Evolutionary conservation across 92 coral and sea anemone species (phyloP).

Genomic region (Umimayanthus kanabou): DNA sequence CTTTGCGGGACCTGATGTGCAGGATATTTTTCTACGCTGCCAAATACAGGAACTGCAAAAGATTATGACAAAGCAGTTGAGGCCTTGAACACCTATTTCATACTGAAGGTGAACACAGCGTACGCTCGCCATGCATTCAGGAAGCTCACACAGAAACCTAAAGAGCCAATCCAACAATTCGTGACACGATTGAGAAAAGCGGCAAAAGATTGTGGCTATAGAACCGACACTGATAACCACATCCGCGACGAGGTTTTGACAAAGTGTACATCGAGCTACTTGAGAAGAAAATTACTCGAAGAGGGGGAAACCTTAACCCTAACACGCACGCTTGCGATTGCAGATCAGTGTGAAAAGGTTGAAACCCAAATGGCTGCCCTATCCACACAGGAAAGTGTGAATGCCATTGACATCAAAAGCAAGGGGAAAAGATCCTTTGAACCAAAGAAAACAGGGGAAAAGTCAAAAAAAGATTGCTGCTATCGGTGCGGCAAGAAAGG

Average conservation of each 20-base stretch:
- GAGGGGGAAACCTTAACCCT: slow-evolving; percentile 47
- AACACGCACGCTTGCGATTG: slow-evolving; percentile 38
- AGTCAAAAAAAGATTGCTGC: slow-evolving; percentile 26
- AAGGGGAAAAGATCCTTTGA: slow-evolving; percentile 12
- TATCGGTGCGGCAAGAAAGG: slow-evolving; percentile 57
- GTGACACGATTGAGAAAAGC: slow-evolving; percentile 20
- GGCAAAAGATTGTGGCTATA: slow-evolving; percentile 39
- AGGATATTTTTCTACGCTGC: slow-evolving; percentile 17
- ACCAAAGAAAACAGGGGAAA: background rate
- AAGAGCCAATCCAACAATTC: slow-evolving; percentile 34
- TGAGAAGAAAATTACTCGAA: slow-evolving; percentile 50
- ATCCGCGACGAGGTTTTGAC: slow-evolving; percentile 33
- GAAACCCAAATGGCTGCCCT: slow-evolving; percentile 52
- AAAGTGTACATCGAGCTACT: slow-evolving; percentile 40
- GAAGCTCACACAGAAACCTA: slow-evolving; percentile 22
- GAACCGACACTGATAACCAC: slow-evolving; percentile 39
- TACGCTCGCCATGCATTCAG: slow-evolving; percentile 49
- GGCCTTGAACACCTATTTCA: slow-evolving; percentile 46
- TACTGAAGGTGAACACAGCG: slow-evolving; percentile 20
- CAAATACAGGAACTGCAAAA: slow-evolving; percentile 41
- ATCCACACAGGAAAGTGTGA: slow-evolving; percentile 26
- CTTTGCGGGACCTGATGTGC: slow-evolving; percentile 39
- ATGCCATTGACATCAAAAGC: background rate
- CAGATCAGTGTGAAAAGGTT: slow-evolving; percentile 61
- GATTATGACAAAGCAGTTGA: slow-evolving; percentile 31